Base-by-base conservation (phyloP, 2,797 vertebrate species). In the Enteromius argenteus region DNA sequence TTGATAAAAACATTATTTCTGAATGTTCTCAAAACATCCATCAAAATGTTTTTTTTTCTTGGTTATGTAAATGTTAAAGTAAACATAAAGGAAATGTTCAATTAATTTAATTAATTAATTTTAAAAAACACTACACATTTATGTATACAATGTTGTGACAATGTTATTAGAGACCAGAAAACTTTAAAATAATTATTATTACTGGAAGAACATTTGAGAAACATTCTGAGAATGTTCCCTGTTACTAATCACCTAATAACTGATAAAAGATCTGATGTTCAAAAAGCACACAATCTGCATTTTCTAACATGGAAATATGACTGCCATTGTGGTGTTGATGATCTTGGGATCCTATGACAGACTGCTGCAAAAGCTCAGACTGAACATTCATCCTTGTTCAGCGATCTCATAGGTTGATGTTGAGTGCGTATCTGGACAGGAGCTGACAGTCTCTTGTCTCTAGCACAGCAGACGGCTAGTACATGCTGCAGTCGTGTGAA, bases 401-500 rank as follows among this genome's bases (percentile, higher is more conserved):
- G 21, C 6, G 67, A 69, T 69, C 67, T 69, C 13, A 35, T 37
- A 58, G 23, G 19, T 51, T 75, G 32, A n/a, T 75, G 13, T 75
- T 53, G 21, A 56, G 32, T 23, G 14, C 6, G n/a, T 23, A 35
- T 58, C 73, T 37, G 73, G 73, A 58, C 73, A 58, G 73, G 49
- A 75, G 73, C 73, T 75, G 73, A 58, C 73, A 75, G 51, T 37
- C 30, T 73, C 42, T 32, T 32, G 71, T 46, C 42, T 44, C 42
- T 44, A 49, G 15, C 1, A 51, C 5, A 9, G 27, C 9, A 5
- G 71, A 74, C 27, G 1, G 11, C 11, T 6, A 32, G 84, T 85
- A 86, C 89, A 74, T 74, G 80, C 87, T 86, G 86, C 68, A 56
- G 32, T 13, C 0, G 51, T 56, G 73, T 56, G 32, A 15, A 56